phyloP scores from a whole-genome alignment of 2,797 vertebrate genomes.

The Melanotaenia nigrans region DNA sequence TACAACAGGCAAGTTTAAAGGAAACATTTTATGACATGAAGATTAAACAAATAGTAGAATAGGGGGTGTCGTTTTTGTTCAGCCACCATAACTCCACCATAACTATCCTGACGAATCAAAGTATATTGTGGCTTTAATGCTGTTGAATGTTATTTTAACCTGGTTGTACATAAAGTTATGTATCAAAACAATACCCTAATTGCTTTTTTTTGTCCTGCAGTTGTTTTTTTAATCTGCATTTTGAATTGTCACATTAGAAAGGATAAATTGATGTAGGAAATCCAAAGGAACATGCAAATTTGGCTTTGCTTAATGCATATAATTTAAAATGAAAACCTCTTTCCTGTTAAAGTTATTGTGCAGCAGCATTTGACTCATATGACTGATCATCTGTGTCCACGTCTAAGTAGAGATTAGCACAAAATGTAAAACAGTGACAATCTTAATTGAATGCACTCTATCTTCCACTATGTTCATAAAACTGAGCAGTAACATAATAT shows the following conservation, averaged over 20 bases:
- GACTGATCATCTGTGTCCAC: neutral
- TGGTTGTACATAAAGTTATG: conserved; percentile 32
- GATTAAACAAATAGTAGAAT: conserved; percentile 5
- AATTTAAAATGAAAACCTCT: neutral
- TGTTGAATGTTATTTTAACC: conserved; percentile 22
- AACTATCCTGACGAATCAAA: conserved; percentile 26
- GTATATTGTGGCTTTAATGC: conserved; percentile 25
- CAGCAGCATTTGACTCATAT: neutral
- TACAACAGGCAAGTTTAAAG: conserved; percentile 1
- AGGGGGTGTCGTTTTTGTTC: conserved; percentile 10
- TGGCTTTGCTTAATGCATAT: neutral
- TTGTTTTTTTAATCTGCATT: neutral
- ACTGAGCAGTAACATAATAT: neutral
- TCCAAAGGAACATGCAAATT: neutral
- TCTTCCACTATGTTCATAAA: neutral
- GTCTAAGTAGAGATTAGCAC: too few relatives aligned
- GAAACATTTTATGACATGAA: conserved; percentile 8
- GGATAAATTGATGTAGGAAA: neutral
- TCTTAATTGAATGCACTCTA: neutral
- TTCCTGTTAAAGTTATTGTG: neutral
- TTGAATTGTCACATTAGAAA: neutral
- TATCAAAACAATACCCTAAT: conserved; percentile 25
- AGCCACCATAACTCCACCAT: neutral
- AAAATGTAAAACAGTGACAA: neutral
- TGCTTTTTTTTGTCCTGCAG: conserved; percentile 28